phyloP scores from a whole-genome alignment of 2,113 vertebrate genomes.

The Anser brachyrhynchus region DNA sequence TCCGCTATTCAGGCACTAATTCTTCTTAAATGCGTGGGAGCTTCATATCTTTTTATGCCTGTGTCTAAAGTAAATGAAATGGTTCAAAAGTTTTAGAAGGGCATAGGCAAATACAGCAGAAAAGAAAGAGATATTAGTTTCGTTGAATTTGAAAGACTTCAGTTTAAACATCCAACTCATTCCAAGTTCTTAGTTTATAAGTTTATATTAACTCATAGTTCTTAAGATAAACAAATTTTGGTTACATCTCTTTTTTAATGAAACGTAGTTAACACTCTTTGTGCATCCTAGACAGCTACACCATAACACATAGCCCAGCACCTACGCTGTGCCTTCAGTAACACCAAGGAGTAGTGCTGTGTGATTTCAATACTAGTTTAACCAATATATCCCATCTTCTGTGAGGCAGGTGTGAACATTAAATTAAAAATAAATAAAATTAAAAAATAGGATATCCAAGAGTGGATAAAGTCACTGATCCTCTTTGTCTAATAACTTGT shows the following conservation, averaged over 20 bases:
- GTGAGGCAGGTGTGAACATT: neutral
- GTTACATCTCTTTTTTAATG: neutral
- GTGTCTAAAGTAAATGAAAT: neutral
- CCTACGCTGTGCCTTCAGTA: neutral
- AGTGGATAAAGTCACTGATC: neutral
- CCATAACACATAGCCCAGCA: neutral
- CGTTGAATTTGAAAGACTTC: neutral
- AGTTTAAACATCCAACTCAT: neutral
- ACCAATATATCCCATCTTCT: neutral
- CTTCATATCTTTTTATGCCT: neutral
- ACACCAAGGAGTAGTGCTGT: neutral
- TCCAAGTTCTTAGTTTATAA: neutral
- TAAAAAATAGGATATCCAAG: neutral
- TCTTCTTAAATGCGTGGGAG: neutral
- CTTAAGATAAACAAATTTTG: neutral
- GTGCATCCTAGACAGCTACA: neutral
- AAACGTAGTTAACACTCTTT: neutral
- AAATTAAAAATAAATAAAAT: neutral
- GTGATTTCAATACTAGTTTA: neutral
- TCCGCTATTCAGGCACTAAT: neutral
- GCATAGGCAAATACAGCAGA: neutral
- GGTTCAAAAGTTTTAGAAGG: neutral
- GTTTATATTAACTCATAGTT: neutral
- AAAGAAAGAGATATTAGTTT: neutral
- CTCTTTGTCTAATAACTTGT: neutral